A percentile compares a stretch with the other conserved stretches of the same genome.
These are phyloP conservation scores for Drosophila pseudotalamancana DNA, from an alignment of 2,888 invertebrate genomes.

Conservation along the genomic window DNA sequence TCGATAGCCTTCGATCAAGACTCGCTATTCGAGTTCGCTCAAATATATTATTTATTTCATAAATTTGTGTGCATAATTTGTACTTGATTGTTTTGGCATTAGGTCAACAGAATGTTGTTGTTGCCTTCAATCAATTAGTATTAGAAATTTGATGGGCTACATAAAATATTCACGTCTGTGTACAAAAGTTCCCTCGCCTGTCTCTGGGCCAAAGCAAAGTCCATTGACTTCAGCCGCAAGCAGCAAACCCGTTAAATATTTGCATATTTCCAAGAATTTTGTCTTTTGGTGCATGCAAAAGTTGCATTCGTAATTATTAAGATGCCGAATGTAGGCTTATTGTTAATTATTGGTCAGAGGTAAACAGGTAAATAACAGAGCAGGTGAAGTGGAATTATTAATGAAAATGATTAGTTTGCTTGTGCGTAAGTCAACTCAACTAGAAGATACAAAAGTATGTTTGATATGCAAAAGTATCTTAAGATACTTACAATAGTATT, in stretches of 20 bases:
- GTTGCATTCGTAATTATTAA: slow-evolving; percentile 23
- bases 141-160: slow-evolving; percentile 7
- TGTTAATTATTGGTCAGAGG: slow-evolving; percentile 57
- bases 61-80: slow-evolving; percentile 1
- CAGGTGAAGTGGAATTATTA: slow-evolving; percentile 60
- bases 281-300: slow-evolving; percentile 21
- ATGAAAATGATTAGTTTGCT: slow-evolving; percentile 61
- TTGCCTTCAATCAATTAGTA: slow-evolving; percentile 8
- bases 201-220: not conserved
- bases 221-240: slow-evolving; percentile 19
- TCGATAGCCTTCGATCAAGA: no score
- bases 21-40: not conserved
- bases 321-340: slow-evolving; percentile 13
- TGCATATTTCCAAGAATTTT: slow-evolving; percentile 38
- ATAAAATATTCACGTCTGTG: slow-evolving; percentile 10
- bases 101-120: not conserved
- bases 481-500: slow-evolving; percentile 32
- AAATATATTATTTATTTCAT: not conserved
- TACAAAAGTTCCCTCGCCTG: not conserved
- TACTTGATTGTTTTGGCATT: slow-evolving; percentile 1
- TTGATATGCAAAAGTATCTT: no score
- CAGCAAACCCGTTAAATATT: slow-evolving; percentile 43
- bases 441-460: slow-evolving; percentile 7
- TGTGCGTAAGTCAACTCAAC: slow-evolving; percentile 4
- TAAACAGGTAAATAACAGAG: slow-evolving; percentile 30